Evolutionary conservation across 2,888 invertebrate genomes (phyloP), one percentile per base, ranked within the genome.

Genomic region (Leucoptera coffeella): DNA sequence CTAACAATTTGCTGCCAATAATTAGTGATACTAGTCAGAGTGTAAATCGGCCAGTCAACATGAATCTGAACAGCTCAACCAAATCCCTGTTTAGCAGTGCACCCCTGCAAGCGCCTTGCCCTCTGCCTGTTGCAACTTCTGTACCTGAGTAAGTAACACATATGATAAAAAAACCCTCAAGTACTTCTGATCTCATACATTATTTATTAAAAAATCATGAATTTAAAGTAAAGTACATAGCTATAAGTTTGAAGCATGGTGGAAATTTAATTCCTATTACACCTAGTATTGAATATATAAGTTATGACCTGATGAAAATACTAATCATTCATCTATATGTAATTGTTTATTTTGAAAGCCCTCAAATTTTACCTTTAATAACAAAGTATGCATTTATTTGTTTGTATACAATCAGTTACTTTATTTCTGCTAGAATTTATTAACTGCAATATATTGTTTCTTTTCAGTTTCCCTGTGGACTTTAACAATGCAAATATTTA

Each of bases 401-500:
- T 25, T 24, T 25, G 7, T 28, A 20, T 23, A 8, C 13, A 9
- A 20, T 12, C 21, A 17, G 23, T 23, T n/a, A 23, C 11, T 15
- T n/a, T 12, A 10, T 15, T 4, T 15, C 15, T 15, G 12, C 14
- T 11, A 17, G 8, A 8, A n/a, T 17, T 6, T 17, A 15, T 6
- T 12, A 13, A 12, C 19, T 25, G 14, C 28, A 29, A 26, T 24
- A 17, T 17, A 17, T 17, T 17, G 32, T 35, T 30, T 15, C 27
- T 26, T 64, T 62, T 24, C 52, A 72, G 71, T 56, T 83, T 83
- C 53, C 77, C 80, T 39, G 83, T 81, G 38, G 81, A 84, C 54
- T 84, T 83, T 48, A 76, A 79, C 37, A 75, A 77, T 33, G 82
- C 83, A 33, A 78, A 79, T 45, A 82, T 83, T 40, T 82, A 82